phyloP scores from a whole-genome alignment of 2,797 vertebrate species.

The Zenarchopterus dispar region DNA sequence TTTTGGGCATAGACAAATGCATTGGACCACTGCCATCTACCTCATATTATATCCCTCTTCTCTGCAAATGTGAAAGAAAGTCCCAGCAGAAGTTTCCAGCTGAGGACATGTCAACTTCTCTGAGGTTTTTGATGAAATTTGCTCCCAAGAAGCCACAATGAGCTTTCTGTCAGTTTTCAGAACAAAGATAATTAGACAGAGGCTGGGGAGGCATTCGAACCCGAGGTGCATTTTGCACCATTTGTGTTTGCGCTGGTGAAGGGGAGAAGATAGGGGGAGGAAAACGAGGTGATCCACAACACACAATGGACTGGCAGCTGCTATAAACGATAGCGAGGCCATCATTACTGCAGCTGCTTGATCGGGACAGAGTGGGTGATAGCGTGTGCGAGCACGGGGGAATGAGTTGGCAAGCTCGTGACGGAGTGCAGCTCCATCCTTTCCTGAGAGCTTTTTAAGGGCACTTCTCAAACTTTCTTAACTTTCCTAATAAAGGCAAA shows the following conservation, averaged over 20 bases:
- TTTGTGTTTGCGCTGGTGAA: slow-evolving; percentile 11
- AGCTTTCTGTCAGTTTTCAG: slow-evolving; percentile 53
- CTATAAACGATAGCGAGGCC: slow-evolving; percentile 69
- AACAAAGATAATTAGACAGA: slow-evolving; percentile 60
- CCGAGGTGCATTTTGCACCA: slow-evolving; percentile 50
- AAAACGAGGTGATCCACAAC: slow-evolving; percentile 51
- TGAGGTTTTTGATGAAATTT: slow-evolving; percentile 37
- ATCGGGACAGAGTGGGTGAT: slow-evolving; percentile 23
- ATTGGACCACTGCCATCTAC: slow-evolving; percentile 24
- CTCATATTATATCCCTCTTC: slow-evolving; percentile 31
- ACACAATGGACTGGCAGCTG: slow-evolving; percentile 67
- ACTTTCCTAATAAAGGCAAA: slow-evolving; percentile 33
- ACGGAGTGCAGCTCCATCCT: slow-evolving; percentile 1
- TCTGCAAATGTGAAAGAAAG: slow-evolving; percentile 39
- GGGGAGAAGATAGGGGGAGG: slow-evolving; percentile 2
- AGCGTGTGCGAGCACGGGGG: slow-evolving; percentile 8
- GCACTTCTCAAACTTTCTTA: slow-evolving; percentile 21
- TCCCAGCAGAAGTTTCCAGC: slow-evolving; percentile 36
- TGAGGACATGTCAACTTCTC: slow-evolving; percentile 57
- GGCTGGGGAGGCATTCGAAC: slow-evolving; percentile 37
- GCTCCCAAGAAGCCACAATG: slow-evolving; percentile 36
- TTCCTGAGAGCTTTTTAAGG: slow-evolving; percentile 31
- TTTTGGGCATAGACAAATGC: slow-evolving; percentile 46
- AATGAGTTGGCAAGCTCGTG: slow-evolving; percentile 22
- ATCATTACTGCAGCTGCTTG: slow-evolving; percentile 46